Base-by-base conservation (phyloP, 2,797 vertebrate genomes). In the Sitta carolinensis region DNA sequence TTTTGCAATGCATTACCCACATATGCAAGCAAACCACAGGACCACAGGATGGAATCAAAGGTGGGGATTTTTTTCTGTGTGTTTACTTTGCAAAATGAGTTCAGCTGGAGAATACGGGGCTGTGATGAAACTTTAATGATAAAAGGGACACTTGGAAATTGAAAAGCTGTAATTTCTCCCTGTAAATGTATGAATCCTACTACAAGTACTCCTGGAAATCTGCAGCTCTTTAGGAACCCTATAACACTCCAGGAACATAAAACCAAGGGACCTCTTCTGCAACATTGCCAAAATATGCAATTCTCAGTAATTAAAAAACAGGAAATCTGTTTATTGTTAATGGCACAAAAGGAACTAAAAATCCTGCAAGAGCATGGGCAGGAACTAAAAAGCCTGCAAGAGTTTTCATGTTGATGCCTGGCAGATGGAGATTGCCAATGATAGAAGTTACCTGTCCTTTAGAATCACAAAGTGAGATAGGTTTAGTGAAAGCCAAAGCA, bases 121-220 rank as follows among this genome's bases (percentile, higher is more conserved):
- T 91, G 57, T 68, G 52, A 87, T 84, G 61, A 85, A 97, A 76
- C n/a, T 91, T 93, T 48, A 86, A 87, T 87, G 84, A 90, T 66
- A 29, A 91, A 93, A 94, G 32, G 27, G 42, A 30, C 52, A 50
- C 62, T 81, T 75, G 55, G 68, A 92, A 90, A 85, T 61, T 21
- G 18, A 94, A 89, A 26, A 26, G 45, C 25, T 29, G 23, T 67
- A 62, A 50, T 93, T 94, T 84, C 55, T 91, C n/a, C 23, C 38
- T 90, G n/a, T 69, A 69, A 82, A 93, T 64, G 2, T 67, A 59
- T 34, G 61, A 92, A 73, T 54, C 34, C 45, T 73, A 22, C 18
- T 23, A 7, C 22, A 86, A 80, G 40, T 62, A 47, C 20, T 75
- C n/a, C 21, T 51, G 47, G 54, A 89, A 90, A 80, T 17, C 7